Evolutionary conservation across 1,140 invertebrate genomes (phyloP), one percentile per base, ranked within the genome.

Genomic region (Zaprionus gabonicus): DNA sequence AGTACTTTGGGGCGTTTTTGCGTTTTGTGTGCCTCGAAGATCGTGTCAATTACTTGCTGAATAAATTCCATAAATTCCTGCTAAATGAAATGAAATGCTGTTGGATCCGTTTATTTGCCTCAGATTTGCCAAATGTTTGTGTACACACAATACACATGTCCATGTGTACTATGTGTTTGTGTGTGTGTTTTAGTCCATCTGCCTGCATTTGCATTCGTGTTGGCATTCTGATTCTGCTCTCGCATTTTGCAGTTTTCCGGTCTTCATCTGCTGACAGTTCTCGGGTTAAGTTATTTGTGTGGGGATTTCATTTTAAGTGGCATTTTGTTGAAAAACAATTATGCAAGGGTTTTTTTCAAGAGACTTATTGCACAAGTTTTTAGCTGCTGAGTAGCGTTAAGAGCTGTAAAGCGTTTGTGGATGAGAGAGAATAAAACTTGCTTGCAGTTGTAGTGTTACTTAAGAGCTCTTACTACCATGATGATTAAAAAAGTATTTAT

Each of bases 51-150:
- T 80, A 78, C 60, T 71, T 69, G 28, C 25, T 59, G 64, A 57
- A 81, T 78, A 81, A 78, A 78, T 71, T 81, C 34, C 27, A 25
- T 49, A 78, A 78, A 75, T 75, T 71, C 55, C 38, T 51, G 41
- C 56, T 63, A 75, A 81, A 71, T 68, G 34, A 71, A 82, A 74
- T 75, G 63, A 66, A 78, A 57, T 68, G 58, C 28, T 53, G 44
- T 41, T 57, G 59, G 51, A 57, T 67, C 23, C 63, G 28, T 57
- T 70, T 58, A 41, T 68, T 70, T 53, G 51, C 57, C 20, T 46
- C 10, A 64, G 46, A 78, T 60, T 69, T 69, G 20, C 51, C 56
- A 73, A 60, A 68, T 20, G 3, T 49, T 1, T 49, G 20, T 49
- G 10, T 20, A 13, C 12, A 51, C 17, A 56, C 10, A 66, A 63